phyloP scores from a whole-genome alignment of 2,797 vertebrate species.

The Anguilla marmorata region DNA sequence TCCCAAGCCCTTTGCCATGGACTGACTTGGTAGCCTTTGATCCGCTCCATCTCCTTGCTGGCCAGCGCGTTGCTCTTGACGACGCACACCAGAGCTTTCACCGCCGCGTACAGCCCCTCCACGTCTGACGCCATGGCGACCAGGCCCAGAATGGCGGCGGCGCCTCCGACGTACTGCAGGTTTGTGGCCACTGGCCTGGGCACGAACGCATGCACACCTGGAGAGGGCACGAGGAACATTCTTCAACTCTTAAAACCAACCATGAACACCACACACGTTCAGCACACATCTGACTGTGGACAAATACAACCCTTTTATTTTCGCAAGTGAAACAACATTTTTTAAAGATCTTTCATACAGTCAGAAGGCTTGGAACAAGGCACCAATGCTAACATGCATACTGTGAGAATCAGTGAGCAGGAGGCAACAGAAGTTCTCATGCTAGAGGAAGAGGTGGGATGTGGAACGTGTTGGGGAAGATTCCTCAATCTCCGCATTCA shows the following conservation, averaged over 20 bases:
- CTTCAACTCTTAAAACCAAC: not conserved
- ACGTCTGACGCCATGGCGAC: constrained; percentile 99
- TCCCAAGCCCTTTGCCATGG: not conserved
- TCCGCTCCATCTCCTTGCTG: constrained; percentile 99
- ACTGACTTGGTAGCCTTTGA: constrained; percentile 94
- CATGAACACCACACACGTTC: not conserved
- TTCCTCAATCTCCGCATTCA: not conserved
- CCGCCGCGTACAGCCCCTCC: constrained; percentile 94
- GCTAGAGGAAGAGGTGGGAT: not conserved
- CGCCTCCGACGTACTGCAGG: constrained; percentile 93
- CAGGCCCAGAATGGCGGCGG: constrained; percentile 93
- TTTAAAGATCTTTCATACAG: not conserved
- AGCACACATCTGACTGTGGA: not conserved
- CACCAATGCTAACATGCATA: not conserved
- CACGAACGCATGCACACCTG: constrained; percentile 93
- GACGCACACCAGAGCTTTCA: constrained; percentile 96
- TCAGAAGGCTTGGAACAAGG: not conserved
- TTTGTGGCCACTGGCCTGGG: constrained; percentile 95
- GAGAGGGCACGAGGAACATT: not conserved
- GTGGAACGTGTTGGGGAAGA: not conserved
- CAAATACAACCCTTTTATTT: not conserved
- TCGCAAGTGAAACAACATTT: not conserved
- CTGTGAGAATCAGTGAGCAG: not conserved
- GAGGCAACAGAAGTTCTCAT: not conserved
- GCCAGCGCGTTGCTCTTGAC: constrained; percentile 97